Base-by-base conservation (phyloP, 2,797 vertebrate genomes). In the Arnoldichthys spilopterus region DNA sequence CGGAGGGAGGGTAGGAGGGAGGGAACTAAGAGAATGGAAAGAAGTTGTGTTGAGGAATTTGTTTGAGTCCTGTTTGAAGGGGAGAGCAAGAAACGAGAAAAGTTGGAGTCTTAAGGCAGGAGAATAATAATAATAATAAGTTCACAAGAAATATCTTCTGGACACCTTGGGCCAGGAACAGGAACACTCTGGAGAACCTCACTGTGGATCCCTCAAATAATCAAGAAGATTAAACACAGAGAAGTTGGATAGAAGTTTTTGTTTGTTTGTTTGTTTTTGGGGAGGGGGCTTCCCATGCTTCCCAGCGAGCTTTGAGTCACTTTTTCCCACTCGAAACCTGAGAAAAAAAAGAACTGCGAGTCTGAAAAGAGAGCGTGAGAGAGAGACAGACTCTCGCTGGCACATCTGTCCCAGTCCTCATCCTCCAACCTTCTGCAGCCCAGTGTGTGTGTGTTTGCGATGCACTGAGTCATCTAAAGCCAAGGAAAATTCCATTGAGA, bases 41-140 rank as follows among this genome's bases (percentile, higher is more conserved):
- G 81, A 89, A 88, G 78, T 84, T 80, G 89, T 89, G 91, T 91
- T 88, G 79, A 93, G 93, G 93, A 95, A 94, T 94, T 93, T 88
- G 89, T 94, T 93, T 88, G 89, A 90, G 86, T 90, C 87, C 69
- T 90, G 89, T 86, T 88, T 87, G 87, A 85, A 87, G 87, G 76
- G 72, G 62, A n/a, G 64, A 63, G 67, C 49, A 53, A 74, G 47
- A 72, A 16, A 70, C 40, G 63, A 59, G 16, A 32, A 34, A 40
- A 62, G 30, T 20, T 6, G 59, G 28, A 30, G 6, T 18, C 18
- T 62, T 20, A 20, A 7, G 49, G 6, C 8, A 34, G 1, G 2
- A 20, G 16, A 8, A 34, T n/a, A n/a, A n/a, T n/a, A n/a, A n/a
- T n/a, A n/a, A n/a, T n/a, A n/a, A n/a, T 30, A 16, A 61, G 32